Percentiles rank a stretch among this genome's conserved stretches.
These are phyloP conservation scores for Noctuana brunneofusca DNA, from an alignment of 2,888 invertebrate species.

Conservation along the genomic window DNA sequence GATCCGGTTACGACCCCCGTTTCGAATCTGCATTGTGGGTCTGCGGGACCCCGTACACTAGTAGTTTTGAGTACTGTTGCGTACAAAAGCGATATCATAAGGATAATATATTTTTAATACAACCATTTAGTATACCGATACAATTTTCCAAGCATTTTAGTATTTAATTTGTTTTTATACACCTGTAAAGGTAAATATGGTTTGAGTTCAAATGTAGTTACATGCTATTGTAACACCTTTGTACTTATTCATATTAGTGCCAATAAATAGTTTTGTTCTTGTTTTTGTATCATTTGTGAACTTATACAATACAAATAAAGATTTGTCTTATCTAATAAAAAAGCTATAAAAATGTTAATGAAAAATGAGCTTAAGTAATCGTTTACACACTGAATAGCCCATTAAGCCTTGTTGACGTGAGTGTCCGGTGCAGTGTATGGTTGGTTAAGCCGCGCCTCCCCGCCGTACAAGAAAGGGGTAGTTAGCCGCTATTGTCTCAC, in stretches of 20 bases:
- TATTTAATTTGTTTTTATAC: too few relatives aligned
- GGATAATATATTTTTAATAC: background rate
- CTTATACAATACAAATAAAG: too few relatives aligned
- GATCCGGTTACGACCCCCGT: slow-evolving; percentile 79
- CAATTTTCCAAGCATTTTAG: background rate
- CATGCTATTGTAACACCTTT: too few relatives aligned
- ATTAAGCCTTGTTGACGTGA: slow-evolving; percentile 45
- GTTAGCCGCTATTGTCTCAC: slow-evolving; percentile 80
- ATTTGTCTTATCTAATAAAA: too few relatives aligned
- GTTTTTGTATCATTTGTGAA: too few relatives aligned
- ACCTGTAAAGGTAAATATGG: too few relatives aligned
- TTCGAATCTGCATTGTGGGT: slow-evolving; percentile 78
- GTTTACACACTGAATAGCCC: background rate
- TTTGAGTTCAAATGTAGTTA: too few relatives aligned
- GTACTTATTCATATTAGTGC: too few relatives aligned
- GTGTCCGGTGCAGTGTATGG: slow-evolving; percentile 73
- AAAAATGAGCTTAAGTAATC: too few relatives aligned
- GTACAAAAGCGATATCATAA: background rate
- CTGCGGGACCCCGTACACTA: slow-evolving; percentile 75
- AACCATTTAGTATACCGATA: background rate
- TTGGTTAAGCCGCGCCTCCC: slow-evolving; percentile 80
- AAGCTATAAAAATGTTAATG: too few relatives aligned
- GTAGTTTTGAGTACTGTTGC: slow-evolving; percentile 69
- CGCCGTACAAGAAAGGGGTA: slow-evolving; percentile 79
- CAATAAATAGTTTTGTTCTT: too few relatives aligned